phyloP scores from a whole-genome alignment of 2,797 vertebrate genomes.

The Dallia pectoralis region DNA sequence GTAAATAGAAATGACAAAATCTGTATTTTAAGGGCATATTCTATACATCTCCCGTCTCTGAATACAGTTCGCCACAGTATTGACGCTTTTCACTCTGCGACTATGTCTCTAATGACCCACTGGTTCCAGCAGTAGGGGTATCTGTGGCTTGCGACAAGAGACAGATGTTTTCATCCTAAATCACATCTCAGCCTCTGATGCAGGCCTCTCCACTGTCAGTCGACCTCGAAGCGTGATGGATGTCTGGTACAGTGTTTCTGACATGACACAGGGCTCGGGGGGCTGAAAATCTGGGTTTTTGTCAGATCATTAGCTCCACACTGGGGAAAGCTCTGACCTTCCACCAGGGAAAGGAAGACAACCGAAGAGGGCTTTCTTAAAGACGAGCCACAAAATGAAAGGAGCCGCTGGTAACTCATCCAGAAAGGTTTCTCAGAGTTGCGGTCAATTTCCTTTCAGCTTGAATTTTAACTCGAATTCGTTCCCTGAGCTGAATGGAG shows the following conservation, averaged over 20 bases:
- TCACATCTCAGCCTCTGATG: constrained; percentile 30
- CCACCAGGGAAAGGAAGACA: constrained; percentile 17
- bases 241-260: constrained; percentile 35
- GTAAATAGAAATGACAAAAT: no score
- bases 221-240: constrained; percentile 39
- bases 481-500: background rate
- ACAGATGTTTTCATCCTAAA: constrained; percentile 46
- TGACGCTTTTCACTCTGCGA: constrained; percentile 31
- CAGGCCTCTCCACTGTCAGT: constrained; percentile 20
- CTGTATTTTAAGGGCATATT: no score
- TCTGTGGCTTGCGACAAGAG: constrained; percentile 65
- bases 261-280: constrained; percentile 35
- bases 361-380: constrained; percentile 27
- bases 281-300: constrained; percentile 28
- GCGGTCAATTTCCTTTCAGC: constrained; percentile 24
- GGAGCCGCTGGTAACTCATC: background rate
- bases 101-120: constrained; percentile 42
- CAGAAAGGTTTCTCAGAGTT: background rate
- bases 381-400: constrained; percentile 6
- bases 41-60: no score
- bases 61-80: constrained; percentile 15
- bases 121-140: constrained; percentile 46
- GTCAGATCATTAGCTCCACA: constrained; percentile 49
- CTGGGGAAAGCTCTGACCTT: constrained; percentile 34
- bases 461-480: constrained; percentile 28